A percentile compares a stretch with the other conserved stretches of the same genome.
These are phyloP conservation scores for Drosophila multiciliata DNA, from an alignment of 2,888 invertebrate genomes.

Conservation along the genomic window DNA sequence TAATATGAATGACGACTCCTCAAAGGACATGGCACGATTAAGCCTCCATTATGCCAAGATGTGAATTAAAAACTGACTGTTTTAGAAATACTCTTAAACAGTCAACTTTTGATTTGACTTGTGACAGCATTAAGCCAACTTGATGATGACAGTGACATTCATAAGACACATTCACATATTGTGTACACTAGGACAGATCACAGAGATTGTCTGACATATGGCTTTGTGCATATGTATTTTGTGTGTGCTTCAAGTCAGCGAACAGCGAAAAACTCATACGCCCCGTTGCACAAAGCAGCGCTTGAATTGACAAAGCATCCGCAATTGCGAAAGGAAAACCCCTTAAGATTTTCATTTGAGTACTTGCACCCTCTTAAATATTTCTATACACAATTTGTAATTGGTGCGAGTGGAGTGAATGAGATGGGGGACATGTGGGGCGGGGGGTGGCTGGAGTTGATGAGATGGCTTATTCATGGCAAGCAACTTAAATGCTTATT, in stretches of 20 bases:
- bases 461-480: slow-evolving; percentile 31
- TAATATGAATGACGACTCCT: not conserved
- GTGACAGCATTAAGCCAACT: slow-evolving; percentile 1
- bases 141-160: slow-evolving; percentile 17
- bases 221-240: slow-evolving; percentile 16
- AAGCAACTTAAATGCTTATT: slow-evolving; percentile 53
- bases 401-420: slow-evolving; percentile 3
- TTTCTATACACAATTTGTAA: slow-evolving; percentile 51
- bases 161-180: slow-evolving; percentile 14
- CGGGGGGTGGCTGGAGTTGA: not conserved
- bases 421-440: too few relatives aligned
- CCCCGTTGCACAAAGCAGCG: slow-evolving; percentile 63
- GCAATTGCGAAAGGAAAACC: slow-evolving; percentile 33
- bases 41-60: not conserved
- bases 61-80: not conserved
- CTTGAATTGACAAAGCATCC: slow-evolving; percentile 37
- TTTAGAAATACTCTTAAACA: not conserved
- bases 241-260: slow-evolving; percentile 35
- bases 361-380: slow-evolving; percentile 29
- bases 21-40: not conserved
- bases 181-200: slow-evolving; percentile 5
- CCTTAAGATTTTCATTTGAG: slow-evolving; percentile 33
- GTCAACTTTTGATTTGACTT: slow-evolving; percentile 3
- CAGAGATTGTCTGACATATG: slow-evolving; percentile 47
- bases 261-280: slow-evolving; percentile 60